phyloP scores from a whole-genome alignment of 2,113 vertebrate genomes.

The Noturus placidus region DNA sequence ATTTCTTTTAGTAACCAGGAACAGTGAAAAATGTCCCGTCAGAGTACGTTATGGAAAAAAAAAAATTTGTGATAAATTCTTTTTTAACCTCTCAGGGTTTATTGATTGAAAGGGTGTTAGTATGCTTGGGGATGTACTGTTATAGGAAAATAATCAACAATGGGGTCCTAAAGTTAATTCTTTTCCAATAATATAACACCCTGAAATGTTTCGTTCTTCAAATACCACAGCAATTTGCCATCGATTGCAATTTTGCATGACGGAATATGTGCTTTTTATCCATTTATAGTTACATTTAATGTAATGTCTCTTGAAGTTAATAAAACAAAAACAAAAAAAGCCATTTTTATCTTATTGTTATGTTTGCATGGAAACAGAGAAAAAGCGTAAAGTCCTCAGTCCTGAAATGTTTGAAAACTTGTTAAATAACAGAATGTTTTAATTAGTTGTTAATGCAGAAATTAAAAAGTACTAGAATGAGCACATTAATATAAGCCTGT shows the following conservation, averaged over 20 bases:
- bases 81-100: not conserved
- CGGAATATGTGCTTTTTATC: not conserved
- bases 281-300: not conserved
- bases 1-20: not conserved
- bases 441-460: not conserved
- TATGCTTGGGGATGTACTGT: not conserved
- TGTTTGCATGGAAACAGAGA: not conserved
- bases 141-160: conserved; percentile 3
- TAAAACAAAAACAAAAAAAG: not conserved
- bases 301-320: not conserved
- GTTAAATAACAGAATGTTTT: not conserved
- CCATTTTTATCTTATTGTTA: not conserved
- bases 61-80: not conserved
- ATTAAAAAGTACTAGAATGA: not conserved
- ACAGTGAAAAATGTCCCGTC: not conserved
- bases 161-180: not conserved
- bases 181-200: not conserved
- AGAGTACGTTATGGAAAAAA: not conserved
- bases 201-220: not conserved
- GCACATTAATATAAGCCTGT: not conserved
- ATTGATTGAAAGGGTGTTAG: not conserved
- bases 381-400: not conserved
- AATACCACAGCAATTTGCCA: not conserved
- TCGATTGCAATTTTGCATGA: not conserved
- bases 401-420: not conserved